phyloP scores from a whole-genome alignment of 2,113 vertebrate species.

The Suncus etruscus region DNA sequence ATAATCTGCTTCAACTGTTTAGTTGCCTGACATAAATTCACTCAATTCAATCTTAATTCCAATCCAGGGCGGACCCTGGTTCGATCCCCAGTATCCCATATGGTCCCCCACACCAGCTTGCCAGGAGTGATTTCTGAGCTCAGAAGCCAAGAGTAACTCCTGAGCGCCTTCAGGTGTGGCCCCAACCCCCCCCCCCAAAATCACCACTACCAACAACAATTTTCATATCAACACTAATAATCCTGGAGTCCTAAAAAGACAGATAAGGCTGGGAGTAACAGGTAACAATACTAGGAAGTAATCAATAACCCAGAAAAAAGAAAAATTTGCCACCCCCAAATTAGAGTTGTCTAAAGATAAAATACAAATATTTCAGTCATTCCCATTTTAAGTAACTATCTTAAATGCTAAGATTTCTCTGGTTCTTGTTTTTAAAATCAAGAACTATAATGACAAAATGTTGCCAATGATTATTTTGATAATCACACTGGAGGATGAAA shows the following conservation, averaged over 20 bases:
- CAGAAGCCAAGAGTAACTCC: no score
- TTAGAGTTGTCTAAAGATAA: not conserved
- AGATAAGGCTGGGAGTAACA: not conserved
- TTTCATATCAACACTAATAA: not conserved
- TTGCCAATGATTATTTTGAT: not conserved
- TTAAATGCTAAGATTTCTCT: slow-evolving; percentile 21
- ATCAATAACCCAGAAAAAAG: not conserved
- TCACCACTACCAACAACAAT: no score
- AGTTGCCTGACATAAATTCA: not conserved
- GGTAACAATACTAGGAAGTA: not conserved
- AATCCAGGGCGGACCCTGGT: not conserved
- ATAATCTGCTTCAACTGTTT: not conserved
- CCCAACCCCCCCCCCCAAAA: no score
- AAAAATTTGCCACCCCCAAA: no score
- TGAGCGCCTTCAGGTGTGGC: no score
- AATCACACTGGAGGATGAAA: not conserved
- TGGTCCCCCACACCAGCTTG: no score
- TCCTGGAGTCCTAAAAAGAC: not conserved
- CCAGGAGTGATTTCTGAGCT: no score
- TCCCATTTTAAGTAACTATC: slow-evolving; percentile 26
- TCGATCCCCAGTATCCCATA: no score
- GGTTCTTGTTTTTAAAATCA: slow-evolving; percentile 21
- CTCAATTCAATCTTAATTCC: not conserved
- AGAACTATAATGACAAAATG: slow-evolving; percentile 14
- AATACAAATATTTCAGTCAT: slow-evolving; percentile 14